Conservation (phyloP, 2,113 vertebrate genomes). For the Sprattus sprattus region DNA sequence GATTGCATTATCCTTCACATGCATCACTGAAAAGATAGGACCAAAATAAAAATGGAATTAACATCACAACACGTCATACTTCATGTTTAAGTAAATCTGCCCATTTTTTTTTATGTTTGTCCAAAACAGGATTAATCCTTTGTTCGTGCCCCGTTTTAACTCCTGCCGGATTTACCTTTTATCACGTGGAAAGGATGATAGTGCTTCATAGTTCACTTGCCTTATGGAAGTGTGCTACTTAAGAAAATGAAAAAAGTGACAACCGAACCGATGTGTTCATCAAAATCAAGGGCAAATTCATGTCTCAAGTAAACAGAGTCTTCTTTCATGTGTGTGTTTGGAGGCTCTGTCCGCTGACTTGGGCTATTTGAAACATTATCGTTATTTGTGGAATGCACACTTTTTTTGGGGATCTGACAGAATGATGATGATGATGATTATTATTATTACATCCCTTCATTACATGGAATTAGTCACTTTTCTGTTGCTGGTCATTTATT, state of each 20-base stretch:
- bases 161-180: not conserved
- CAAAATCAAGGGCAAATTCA: conserved; percentile 64
- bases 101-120: not conserved
- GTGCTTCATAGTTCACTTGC: conserved; percentile 30
- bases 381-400: conserved; percentile 47
- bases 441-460: conserved; percentile 67
- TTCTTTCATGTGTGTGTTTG: conserved; percentile 37
- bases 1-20: conserved; percentile 15
- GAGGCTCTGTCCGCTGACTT: conserved; percentile 51
- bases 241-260: conserved; percentile 69
- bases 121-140: conserved; percentile 20
- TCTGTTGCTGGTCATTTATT: conserved; percentile 61
- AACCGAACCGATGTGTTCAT: conserved; percentile 54
- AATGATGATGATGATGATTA: conserved; percentile 59
- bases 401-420: conserved; percentile 62
- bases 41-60: conserved; percentile 9
- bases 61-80: not conserved
- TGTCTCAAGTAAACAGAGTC: conserved; percentile 44
- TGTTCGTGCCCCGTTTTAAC: conserved; percentile 4
- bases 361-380: conserved; percentile 49
- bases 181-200: conserved; percentile 5
- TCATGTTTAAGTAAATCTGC: conserved; percentile 12
- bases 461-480: conserved; percentile 67
- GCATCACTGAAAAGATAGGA: not conserved
- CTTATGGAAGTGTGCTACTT: conserved; percentile 65